These are phyloP conservation scores for Sinelater perroti DNA, from an alignment of 2,888 invertebrate genomes.

Conservation along the genomic window DNA sequence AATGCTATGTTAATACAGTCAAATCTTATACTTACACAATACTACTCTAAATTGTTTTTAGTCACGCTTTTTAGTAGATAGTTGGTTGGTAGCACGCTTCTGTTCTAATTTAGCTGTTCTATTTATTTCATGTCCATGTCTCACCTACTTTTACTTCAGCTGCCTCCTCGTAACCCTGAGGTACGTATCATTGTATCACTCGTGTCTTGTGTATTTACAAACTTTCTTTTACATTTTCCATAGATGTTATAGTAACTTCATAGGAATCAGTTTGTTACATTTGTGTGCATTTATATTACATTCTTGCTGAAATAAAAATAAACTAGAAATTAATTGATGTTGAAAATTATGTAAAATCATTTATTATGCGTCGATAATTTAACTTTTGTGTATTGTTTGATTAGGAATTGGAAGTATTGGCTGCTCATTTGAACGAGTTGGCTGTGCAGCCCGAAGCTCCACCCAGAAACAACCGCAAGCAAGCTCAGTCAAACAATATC, in stretches of 20 bases:
- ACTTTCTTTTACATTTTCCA: neutral
- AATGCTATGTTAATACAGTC: no score
- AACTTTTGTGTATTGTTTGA: no score
- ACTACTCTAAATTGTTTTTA: no score
- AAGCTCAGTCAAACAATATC: constrained; percentile 54
- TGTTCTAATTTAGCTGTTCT: constrained; percentile 64
- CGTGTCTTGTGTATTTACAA: constrained; percentile 12
- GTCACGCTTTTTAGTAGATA: constrained; percentile 63
- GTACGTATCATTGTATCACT: constrained; percentile 73
- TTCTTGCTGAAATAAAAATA: no score
- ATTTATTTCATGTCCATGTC: constrained; percentile 68
- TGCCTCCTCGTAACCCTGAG: constrained; percentile 90
- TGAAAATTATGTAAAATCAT: no score
- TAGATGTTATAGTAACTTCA: no score
- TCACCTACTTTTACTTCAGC: constrained; percentile 66
- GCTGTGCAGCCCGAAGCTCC: constrained; percentile 78
- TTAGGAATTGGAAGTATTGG: constrained; percentile 95
- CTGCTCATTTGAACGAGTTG: constrained; percentile 94
- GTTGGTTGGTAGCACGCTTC: constrained; percentile 53
- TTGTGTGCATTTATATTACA: no score
- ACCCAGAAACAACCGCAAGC: constrained; percentile 68
- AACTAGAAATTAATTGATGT: no score
- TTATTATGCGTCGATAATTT: no score
- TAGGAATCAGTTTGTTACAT: no score
- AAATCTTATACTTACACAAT: no score